Conservation (phyloP, 2,797 vertebrate genomes). For the Cuculus canorus region DNA sequence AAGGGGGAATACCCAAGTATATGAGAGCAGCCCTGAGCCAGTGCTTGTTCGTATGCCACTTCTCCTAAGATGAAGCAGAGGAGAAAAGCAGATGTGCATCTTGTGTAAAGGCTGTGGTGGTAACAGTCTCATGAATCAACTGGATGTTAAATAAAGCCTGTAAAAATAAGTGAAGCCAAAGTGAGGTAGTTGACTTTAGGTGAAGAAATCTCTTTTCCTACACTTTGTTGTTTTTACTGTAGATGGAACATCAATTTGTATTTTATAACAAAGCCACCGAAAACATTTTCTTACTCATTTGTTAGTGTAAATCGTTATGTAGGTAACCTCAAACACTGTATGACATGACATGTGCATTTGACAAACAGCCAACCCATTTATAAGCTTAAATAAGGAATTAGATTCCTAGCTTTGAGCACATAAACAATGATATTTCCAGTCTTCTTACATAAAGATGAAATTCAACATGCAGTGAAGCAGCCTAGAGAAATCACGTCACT, state of each 20-base stretch:
- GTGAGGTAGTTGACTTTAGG: neutral
- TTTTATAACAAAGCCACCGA: neutral
- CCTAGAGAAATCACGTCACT: neutral
- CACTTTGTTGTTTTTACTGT: neutral
- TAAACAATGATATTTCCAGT: neutral
- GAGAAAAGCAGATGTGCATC: neutral
- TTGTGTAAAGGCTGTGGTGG: neutral
- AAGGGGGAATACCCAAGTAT: neutral
- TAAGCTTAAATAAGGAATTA: neutral
- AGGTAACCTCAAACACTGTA: neutral
- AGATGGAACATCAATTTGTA: neutral
- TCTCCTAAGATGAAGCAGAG: neutral
- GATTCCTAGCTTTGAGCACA: neutral
- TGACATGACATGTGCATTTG: accelerated
- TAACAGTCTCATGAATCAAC: accelerated
- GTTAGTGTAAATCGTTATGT: neutral
- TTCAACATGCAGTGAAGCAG: neutral
- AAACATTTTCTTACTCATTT: neutral
- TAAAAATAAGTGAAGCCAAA: neutral
- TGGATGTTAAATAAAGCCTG: neutral
- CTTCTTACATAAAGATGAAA: neutral
- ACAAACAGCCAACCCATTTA: neutral
- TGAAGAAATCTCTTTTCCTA: neutral
- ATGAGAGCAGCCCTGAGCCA: neutral
- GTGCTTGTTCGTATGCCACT: neutral